Evolutionary conservation across 2,797 vertebrate genomes (phyloP).

Genomic region (Paguma larvata): DNA sequence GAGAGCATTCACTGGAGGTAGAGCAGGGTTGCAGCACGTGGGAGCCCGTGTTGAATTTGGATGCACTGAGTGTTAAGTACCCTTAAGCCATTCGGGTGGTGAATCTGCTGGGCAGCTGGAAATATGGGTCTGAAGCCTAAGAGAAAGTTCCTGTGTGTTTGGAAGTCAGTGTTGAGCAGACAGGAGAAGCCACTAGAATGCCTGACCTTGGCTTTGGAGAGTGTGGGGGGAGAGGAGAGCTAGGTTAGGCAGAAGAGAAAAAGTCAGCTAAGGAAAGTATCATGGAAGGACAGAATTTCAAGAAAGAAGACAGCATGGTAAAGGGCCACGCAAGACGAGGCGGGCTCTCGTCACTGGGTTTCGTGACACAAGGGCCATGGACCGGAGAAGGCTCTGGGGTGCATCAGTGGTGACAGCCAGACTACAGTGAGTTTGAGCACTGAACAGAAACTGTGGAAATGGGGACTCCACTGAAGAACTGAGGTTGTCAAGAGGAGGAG

Average conservation of each 20-base stretch:
- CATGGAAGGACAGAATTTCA: neutral
- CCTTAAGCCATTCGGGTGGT: neutral
- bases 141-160: neutral
- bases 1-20: neutral
- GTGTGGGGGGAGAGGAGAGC: neutral
- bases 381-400: neutral
- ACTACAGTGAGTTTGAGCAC: rapidly evolving
- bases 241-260: neutral
- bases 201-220: neutral
- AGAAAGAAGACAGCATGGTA: neutral
- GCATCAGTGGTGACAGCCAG: rapidly evolving
- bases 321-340: neutral
- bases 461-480: neutral
- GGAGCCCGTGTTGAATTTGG: neutral
- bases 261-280: neutral
- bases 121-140: neutral
- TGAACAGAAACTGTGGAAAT: neutral
- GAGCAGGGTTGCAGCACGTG: neutral
- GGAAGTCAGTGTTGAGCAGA: neutral
- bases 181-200: neutral
- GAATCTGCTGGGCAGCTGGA: rapidly evolving
- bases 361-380: rapidly evolving
- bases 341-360: neutral
- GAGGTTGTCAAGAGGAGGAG: neutral
- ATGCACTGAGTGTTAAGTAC: neutral